A percentile compares a stretch with the other conserved stretches of the same genome.
Conservation (phyloP, 2,113 vertebrate genomes). For the Oreochromis tanganicae region DNA sequence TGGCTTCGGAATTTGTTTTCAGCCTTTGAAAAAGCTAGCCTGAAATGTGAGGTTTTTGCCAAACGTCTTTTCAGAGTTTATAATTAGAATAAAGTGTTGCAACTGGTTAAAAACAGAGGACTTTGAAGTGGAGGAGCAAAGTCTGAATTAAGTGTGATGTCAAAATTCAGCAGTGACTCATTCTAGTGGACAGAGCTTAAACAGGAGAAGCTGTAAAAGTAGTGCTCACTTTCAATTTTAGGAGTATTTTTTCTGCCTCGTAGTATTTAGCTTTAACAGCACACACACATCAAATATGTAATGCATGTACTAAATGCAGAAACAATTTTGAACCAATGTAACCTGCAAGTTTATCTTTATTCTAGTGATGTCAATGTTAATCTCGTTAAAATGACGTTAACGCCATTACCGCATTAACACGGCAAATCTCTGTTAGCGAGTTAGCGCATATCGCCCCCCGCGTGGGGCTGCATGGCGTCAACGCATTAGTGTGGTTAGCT, state of each 20-base stretch:
- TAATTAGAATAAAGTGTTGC: neutral
- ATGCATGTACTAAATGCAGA: neutral
- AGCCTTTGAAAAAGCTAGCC: neutral
- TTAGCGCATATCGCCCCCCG: neutral
- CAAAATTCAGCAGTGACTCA: neutral
- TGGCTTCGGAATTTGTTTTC: neutral
- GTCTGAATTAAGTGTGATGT: neutral
- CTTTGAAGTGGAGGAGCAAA: neutral
- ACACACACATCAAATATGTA: neutral
- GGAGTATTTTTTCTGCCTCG: neutral
- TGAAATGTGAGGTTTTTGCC: too few relatives aligned
- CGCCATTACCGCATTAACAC: rapidly evolving
- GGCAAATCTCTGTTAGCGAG: neutral
- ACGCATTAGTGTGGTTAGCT: neutral
- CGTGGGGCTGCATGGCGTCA: rapidly evolving
- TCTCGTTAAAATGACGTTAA: neutral
- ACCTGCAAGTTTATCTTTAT: neutral
- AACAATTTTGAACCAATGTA: neutral
- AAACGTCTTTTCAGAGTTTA: neutral
- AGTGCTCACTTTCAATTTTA: neutral
- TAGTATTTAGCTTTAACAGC: neutral
- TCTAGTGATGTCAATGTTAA: neutral
- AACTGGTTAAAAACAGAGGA: neutral
- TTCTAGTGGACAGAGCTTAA: neutral
- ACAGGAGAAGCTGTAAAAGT: neutral